These are phyloP conservation scores for Ficedula albicollis DNA, from an alignment of 2,797 vertebrate species.

Conservation along the genomic window DNA sequence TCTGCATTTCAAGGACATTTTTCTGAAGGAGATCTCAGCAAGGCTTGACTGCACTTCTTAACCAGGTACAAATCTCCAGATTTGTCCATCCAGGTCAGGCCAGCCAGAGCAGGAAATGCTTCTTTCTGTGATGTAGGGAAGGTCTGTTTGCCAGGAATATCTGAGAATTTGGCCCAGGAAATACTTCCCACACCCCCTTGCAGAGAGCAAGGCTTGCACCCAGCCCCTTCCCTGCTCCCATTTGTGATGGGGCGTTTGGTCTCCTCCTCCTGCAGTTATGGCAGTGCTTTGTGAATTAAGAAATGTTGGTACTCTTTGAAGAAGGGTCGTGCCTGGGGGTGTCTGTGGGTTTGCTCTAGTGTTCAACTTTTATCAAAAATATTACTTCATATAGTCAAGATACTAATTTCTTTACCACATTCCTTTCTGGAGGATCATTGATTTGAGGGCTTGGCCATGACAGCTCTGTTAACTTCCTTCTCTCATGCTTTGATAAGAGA, in stretches of 20 bases:
- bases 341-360: background rate
- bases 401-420: background rate
- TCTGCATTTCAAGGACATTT: background rate
- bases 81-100: background rate
- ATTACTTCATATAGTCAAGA: background rate
- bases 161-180: background rate
- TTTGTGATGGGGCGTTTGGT: rapidly evolving
- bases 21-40: background rate
- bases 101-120: background rate
- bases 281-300: background rate
- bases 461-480: background rate
- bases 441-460: background rate
- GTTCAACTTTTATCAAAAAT: background rate
- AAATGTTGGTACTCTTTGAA: background rate
- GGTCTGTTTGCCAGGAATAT: background rate
- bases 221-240: background rate
- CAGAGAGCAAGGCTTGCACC: background rate
- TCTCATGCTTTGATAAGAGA: background rate
- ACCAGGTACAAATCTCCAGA: background rate
- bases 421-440: background rate
- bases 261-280: background rate
- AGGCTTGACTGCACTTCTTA: background rate
- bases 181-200: rapidly evolving
- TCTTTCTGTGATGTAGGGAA: background rate
- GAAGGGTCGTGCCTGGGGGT: background rate